These are phyloP conservation scores for Mythimna albipuncta DNA, from an alignment of 2,888 invertebrate genomes.

Conservation along the genomic window DNA sequence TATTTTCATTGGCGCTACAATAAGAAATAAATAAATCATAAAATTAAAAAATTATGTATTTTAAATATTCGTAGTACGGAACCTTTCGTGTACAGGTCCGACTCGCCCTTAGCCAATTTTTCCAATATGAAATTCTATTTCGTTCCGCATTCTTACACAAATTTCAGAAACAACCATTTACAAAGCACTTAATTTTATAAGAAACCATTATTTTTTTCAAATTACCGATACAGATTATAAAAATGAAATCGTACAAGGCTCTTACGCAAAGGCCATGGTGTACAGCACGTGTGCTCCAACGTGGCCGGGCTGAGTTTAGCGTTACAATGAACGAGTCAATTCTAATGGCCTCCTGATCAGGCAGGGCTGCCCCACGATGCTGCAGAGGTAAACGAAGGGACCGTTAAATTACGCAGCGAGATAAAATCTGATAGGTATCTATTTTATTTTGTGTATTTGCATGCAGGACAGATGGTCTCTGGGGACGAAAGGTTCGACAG, in stretches of 20 bases:
- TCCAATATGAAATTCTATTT: no score
- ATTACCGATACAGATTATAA: conserved; percentile 1
- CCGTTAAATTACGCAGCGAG: not conserved
- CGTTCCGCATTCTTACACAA: no score
- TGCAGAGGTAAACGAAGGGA: not conserved
- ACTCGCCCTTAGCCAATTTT: no score
- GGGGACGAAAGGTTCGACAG: no score
- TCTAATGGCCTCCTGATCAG: conserved; percentile 31
- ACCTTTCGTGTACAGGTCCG: no score
- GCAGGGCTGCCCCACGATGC: conserved; percentile 32
- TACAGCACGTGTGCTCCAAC: conserved; percentile 58
- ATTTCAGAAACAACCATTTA: not conserved
- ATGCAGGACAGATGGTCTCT: no score
- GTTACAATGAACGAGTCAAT: conserved; percentile 48
- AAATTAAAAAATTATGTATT: no score
- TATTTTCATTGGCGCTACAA: no score
- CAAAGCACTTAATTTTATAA: not conserved
- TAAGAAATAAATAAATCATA: no score
- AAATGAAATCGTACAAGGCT: conserved; percentile 50
- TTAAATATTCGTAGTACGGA: no score
- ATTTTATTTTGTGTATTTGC: no score
- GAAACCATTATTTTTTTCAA: not conserved
- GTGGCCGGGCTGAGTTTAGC: conserved; percentile 50
- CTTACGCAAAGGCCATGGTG: conserved; percentile 31
- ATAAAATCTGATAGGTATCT: not conserved